Evolutionary conservation across 2,797 vertebrate species (phyloP), one percentile per base, ranked within the genome.

Genomic region (Phoeniculus purpureus): DNA sequence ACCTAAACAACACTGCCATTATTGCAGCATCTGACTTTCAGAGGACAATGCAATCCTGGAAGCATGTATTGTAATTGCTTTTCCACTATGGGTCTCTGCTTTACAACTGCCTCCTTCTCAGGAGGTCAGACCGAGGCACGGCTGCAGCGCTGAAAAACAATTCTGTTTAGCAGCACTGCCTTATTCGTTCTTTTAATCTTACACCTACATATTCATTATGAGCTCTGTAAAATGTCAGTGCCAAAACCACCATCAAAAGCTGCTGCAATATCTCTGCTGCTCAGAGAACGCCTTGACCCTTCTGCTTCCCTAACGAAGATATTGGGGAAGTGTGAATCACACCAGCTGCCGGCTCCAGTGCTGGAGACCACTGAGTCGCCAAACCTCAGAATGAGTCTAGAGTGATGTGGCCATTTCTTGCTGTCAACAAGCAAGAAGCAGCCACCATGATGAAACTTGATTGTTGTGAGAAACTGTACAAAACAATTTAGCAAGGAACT

Each of bases 151-250:
- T 12, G 74, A 75, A 93, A 81, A 92, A 83, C 85, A 70, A 72
- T 94, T 75, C 74, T 82, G 64, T 34, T 85, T 13, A 85, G 82
- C 60, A 56, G 58, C 22, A 2, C 19, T 71, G 50, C 85, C 71
- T 93, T 83, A 71, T 78, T 94, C 90, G 72, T 93, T 66, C 94
- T 93, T 91, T 80, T 89, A 87, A 94, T 95, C 91, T 92, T 56
- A 81, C 89, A 96, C 87, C 92, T 96, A 93, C 90, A 87, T 71
- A 70, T 86, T 92, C 87, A 76, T 91, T 51, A 89, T 19, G 13
- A 92, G 21, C 79, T 87, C 76, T 3, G 12, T 31, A 68, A 83
- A 92, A 84, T 15, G 37, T 16, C 68, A 7, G 29, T 26, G 84
- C 89, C 82, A 90, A 64, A 92, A 55, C 80, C 77, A 56, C 75